Percentiles rank a stretch among this genome's conserved stretches.
phyloP scores from a whole-genome alignment of 2,888 invertebrate species.

The Sepiola atlantica region DNA sequence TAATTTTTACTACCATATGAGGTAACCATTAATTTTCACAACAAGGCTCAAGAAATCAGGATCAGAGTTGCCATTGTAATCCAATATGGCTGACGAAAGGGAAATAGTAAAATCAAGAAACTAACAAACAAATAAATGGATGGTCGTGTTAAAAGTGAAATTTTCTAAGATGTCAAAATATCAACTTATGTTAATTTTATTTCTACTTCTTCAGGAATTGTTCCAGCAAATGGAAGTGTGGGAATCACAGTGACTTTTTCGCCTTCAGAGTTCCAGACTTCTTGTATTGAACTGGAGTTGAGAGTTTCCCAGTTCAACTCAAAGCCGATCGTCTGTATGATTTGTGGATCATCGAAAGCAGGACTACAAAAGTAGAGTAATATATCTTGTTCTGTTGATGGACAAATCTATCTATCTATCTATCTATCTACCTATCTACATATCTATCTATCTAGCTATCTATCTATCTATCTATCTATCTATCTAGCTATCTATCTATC shows the following conservation, averaged over 20 bases:
- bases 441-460: not conserved
- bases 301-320: constrained; percentile 74
- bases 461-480: not conserved
- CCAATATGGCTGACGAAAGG: too few species aligned
- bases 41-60: too few species aligned
- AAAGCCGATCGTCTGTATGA: constrained; percentile 70
- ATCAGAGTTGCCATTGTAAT: too few species aligned
- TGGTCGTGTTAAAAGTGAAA: not conserved
- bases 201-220: constrained; percentile 64
- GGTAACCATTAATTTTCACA: too few species aligned
- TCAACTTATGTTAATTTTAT: not conserved
- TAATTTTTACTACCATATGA: too few species aligned
- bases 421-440: not conserved
- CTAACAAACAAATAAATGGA: not conserved
- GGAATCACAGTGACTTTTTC: constrained; percentile 71
- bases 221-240: constrained; percentile 71
- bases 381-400: not conserved
- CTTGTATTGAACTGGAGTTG: constrained; percentile 70
- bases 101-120: too few species aligned
- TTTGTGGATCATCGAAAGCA: constrained; percentile 71
- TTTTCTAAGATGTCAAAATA: too few species aligned
- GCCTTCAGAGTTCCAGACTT: constrained; percentile 72
- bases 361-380: constrained; percentile 69
- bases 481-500: not conserved
- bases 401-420: not conserved